Base-by-base conservation (phyloP, 1,140 invertebrate species). In the Danaus plexippus region DNA sequence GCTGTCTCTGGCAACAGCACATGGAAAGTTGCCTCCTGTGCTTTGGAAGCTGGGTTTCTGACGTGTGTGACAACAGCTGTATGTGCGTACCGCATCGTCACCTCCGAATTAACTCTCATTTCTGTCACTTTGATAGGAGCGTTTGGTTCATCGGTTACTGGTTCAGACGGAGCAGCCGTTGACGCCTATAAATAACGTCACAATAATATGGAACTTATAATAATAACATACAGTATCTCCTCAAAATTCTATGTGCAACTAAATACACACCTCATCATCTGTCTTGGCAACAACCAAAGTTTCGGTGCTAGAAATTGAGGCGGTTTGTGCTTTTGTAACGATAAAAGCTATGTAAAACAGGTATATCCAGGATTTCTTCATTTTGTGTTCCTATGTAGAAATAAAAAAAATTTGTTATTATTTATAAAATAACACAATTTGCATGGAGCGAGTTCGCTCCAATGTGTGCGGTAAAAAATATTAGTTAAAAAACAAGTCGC, bases 1-100 rank as follows among this genome's bases (percentile, higher is more conserved):
- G 91, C 91, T 6, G 90, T 89, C 54, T 92, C 90, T 1, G 91
- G 91, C 48, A 92, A 70, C 6, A 92, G 81, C 10, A 92, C 84
- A 11, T 87, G 88, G 78, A 92, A 92, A 11, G 82, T 80, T 11
- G 89, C 87, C 77, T 92, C 90, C 61, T 91, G 89, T 0, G 91
- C 76, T 13, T 66, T 77, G 15, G 83, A 75, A n/a, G 87, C 84
- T 0, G 88, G 87, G 68, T 92, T 92, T 53, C 81, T 85, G 3
- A 92, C 88, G 52, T 82, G 73, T 42, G 90, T 91, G 1, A 88
- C 88, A 0, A 92, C 87, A 9, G 88, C 63, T 0, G 91, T 92
- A 54, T 85, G 85, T 0, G 90, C 90, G 67, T 91, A 92, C 5
- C 91, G 83, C 57, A 90, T 86, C 3, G 85, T 80, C 9, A 92